Conservation (phyloP, 2,113 vertebrate species). For the Brachypodius melanocephalos region DNA sequence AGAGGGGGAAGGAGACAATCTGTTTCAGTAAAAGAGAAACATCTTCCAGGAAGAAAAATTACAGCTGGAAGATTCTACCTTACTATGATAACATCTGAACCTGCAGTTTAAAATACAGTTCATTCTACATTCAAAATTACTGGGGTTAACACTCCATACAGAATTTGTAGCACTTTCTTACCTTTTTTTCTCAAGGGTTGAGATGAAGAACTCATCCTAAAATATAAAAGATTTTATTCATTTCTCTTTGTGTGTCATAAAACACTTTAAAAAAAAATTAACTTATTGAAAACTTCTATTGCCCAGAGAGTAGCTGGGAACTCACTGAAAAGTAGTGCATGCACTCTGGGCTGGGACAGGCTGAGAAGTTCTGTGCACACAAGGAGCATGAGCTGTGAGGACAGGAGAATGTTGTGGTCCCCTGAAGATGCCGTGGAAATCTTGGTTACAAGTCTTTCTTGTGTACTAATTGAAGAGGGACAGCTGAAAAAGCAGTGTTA, state of each 20-base stretch:
- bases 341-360: background rate
- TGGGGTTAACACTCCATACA: background rate
- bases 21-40: background rate
- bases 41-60: background rate
- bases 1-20: fast-evolving
- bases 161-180: background rate
- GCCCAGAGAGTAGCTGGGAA: background rate
- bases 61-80: background rate
- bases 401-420: background rate
- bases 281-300: background rate
- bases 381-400: background rate
- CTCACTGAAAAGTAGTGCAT: background rate
- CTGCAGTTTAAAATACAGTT: background rate
- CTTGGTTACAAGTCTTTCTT: background rate
- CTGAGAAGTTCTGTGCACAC: background rate
- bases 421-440: background rate
- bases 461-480: background rate
- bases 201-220: background rate
- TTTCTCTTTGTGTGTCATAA: background rate
- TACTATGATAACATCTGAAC: background rate
- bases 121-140: background rate
- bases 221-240: background rate
- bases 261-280: background rate
- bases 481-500: background rate
- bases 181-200: background rate